Evolutionary conservation across 2,888 invertebrate genomes (phyloP).

Genomic region (Ceratothoa steindachneri): DNA sequence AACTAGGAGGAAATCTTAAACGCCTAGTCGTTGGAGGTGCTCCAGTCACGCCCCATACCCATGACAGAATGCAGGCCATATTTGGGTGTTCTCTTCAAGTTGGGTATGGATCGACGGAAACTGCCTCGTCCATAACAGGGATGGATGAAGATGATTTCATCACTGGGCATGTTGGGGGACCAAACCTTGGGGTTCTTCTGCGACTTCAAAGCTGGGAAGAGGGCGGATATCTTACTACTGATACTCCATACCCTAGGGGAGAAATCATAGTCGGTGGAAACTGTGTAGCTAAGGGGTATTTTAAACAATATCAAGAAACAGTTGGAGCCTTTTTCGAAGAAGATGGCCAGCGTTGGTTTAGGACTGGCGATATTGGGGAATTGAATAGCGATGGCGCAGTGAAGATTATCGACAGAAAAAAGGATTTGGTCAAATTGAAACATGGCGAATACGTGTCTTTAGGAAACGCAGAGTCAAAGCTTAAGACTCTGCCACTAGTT

Average conservation of each 20-base stretch:
- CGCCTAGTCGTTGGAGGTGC: constrained; percentile 91
- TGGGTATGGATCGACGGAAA: constrained; percentile 96
- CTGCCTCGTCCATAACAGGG: constrained; percentile 78
- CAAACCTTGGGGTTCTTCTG: constrained; percentile 78
- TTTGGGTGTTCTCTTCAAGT: constrained; percentile 84
- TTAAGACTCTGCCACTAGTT: constrained; percentile 74
- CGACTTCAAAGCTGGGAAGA: constrained; percentile 89
- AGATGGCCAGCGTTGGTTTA: constrained; percentile 84
- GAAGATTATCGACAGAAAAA: constrained; percentile 78
- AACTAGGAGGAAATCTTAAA: constrained; percentile 84
- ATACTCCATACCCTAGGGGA: constrained; percentile 78
- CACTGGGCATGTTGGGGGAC: constrained; percentile 82
- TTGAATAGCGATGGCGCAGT: constrained; percentile 87
- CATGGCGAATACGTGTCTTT: constrained; percentile 60
- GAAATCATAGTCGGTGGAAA: constrained; percentile 67
- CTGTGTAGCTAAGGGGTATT: constrained; percentile 82
- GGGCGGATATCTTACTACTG: constrained; percentile 80
- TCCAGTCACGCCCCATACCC: constrained; percentile 90
- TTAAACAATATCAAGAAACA: constrained; percentile 80
- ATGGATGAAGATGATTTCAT: constrained; percentile 60
- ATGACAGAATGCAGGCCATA: constrained; percentile 85
- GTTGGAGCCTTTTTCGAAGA: constrained; percentile 80
- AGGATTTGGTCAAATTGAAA: constrained; percentile 59
- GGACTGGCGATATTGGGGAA: constrained; percentile 94
- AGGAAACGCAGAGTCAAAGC: constrained; percentile 57